Conservation (phyloP, 2,888 invertebrate genomes). For the Nomada fabriciana region DNA sequence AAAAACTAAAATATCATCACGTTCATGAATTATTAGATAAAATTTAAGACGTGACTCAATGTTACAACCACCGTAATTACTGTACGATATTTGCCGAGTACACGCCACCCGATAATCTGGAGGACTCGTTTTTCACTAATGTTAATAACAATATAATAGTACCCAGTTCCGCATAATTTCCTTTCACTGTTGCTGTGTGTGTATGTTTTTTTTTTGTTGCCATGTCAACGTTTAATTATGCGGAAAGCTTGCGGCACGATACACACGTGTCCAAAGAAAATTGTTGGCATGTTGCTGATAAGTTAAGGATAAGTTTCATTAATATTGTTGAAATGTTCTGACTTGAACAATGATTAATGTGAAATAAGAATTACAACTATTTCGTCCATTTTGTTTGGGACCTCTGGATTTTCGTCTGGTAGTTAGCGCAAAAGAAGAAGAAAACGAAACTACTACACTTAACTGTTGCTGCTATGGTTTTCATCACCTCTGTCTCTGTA, state of each 20-base stretch:
- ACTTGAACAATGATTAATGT: conserved; percentile 16
- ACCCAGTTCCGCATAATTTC: conserved; percentile 18
- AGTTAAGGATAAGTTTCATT: background rate
- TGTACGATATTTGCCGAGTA: conserved; percentile 26
- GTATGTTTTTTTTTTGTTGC: too few species aligned
- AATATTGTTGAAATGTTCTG: background rate
- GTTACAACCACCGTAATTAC: conserved; percentile 49
- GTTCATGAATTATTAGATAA: conserved; percentile 59
- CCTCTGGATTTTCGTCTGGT: conserved; percentile 41
- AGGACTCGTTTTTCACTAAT: conserved; percentile 13
- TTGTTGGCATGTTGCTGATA: background rate
- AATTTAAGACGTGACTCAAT: conserved; percentile 55
- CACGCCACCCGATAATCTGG: conserved; percentile 33
- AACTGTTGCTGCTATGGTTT: conserved; percentile 45
- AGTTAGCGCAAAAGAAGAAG: conserved; percentile 4
- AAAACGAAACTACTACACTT: conserved; percentile 22
- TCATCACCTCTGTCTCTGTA: conserved; percentile 50
- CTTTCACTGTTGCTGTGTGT: background rate
- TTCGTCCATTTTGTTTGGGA: conserved; percentile 14
- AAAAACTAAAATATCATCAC: conserved; percentile 66
- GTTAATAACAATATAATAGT: background rate
- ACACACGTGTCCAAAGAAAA: background rate
- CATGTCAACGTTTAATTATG: background rate
- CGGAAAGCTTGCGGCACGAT: background rate
- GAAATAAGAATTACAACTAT: conserved; percentile 10